These are phyloP conservation scores for Eurytoma adleriae DNA, from an alignment of 2,888 invertebrate species.

Conservation along the genomic window DNA sequence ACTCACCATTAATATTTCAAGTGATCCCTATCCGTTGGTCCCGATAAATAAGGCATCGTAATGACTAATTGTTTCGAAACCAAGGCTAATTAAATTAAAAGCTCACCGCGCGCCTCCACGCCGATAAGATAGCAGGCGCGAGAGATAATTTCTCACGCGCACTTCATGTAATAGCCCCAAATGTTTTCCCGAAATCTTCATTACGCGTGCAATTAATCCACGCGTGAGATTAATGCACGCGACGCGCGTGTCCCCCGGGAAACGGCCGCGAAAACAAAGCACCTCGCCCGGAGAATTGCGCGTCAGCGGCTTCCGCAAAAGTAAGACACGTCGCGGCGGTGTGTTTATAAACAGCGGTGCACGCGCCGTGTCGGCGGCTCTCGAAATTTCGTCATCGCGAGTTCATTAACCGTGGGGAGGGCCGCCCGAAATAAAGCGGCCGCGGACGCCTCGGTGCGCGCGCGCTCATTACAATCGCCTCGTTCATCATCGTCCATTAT, in stretches of 20 bases:
- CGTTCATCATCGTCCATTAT: slow-evolving; percentile 53
- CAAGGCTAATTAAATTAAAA: too few species aligned
- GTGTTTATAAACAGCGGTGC: slow-evolving; percentile 6
- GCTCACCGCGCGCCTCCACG: too few species aligned
- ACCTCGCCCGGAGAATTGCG: not conserved
- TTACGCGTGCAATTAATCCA: too few species aligned
- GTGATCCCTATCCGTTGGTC: too few species aligned
- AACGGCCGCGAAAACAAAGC: not conserved
- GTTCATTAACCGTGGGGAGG: slow-evolving; percentile 32
- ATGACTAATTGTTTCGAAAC: too few species aligned
- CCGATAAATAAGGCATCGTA: too few species aligned
- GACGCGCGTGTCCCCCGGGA: not conserved
- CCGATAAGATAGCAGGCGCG: too few species aligned
- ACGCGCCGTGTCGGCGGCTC: not conserved
- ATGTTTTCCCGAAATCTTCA: too few species aligned
- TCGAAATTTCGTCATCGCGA: slow-evolving; percentile 13
- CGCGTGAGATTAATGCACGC: too few species aligned
- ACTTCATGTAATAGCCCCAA: too few species aligned
- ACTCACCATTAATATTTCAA: too few species aligned
- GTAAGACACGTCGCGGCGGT: not conserved
- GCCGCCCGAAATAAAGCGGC: slow-evolving; percentile 25
- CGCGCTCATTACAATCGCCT: slow-evolving; percentile 41
- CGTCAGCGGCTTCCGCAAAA: not conserved
- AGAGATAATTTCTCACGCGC: too few species aligned
- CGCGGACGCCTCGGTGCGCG: not conserved